Evolutionary conservation across 2,888 invertebrate genomes (phyloP), one percentile per base, ranked within the genome.

Genomic region (Papilio demoleus): DNA sequence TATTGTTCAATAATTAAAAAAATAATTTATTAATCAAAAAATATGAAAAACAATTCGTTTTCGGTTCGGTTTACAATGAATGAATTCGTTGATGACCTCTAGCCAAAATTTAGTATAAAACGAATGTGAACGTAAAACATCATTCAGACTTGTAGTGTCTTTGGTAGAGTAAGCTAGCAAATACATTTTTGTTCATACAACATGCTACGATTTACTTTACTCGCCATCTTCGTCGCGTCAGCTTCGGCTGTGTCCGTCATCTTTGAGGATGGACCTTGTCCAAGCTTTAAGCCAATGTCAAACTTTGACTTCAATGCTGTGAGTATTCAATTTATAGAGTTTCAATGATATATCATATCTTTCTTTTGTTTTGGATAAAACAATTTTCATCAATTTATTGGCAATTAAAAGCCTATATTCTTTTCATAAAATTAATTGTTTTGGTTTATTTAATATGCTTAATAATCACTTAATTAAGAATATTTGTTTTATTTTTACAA

Each of bases 21-120:
- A 31, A 2, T 38, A 38, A 1, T 11, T 38, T 38, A 45, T 6
- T 45, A 42, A 19, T 17, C 45, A 19, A 19, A 45, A 42, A 36
- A 36, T 36, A 12, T n/a, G 22, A 24, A 53, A 27, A 53, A 53
- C 19, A 19, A 8, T 9, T 6, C 14, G n/a, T 36, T 22, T 50
- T 6, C 34, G 19, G 36, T 63, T 22, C 4, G 9, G 47, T 34
- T 47, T 19, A 47, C 47, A 34, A 64, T 64, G 24, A 53, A 53
- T 53, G 38, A 53, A 64, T 53, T 53, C 53, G 17, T 64, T 38
- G 64, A 40, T 40, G 64, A 64, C 64, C 64, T 64, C 64, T 38
- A 19, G 27, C 38, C 53, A 27, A 64, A 64, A 17, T 64, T 63
- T 36, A 27, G 53, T 64, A 64, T 64, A 64, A 64, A 64, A 64